phyloP scores from a whole-genome alignment of 2,797 vertebrate genomes.

The Falco novaeseelandiae region DNA sequence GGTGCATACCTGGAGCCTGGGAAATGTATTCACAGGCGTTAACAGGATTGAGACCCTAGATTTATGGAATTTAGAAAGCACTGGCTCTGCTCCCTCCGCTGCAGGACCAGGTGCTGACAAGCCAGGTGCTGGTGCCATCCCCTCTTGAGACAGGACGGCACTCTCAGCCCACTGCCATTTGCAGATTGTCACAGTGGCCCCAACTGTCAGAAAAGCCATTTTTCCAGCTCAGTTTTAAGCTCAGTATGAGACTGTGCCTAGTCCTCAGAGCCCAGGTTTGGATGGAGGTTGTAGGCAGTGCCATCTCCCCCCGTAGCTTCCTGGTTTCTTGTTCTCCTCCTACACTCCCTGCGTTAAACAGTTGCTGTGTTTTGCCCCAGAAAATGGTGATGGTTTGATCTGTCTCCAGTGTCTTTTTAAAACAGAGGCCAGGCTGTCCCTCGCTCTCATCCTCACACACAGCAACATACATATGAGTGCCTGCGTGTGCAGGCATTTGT shows the following conservation, averaged over 20 bases:
- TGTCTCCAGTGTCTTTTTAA: neutral
- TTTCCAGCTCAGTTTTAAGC: neutral
- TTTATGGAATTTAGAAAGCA: neutral
- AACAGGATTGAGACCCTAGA: rapidly evolving
- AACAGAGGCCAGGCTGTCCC: neutral
- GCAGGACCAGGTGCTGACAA: neutral
- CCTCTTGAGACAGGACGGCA: rapidly evolving
- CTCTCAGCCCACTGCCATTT: neutral
- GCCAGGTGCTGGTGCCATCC: neutral
- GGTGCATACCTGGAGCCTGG: neutral
- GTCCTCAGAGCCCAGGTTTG: neutral
- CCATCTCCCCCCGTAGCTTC: neutral
- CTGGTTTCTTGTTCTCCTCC: neutral
- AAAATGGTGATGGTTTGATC: neutral
- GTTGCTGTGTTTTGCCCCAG: slow-evolving; percentile 29
- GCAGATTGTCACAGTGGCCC: neutral
- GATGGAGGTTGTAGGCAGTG: neutral
- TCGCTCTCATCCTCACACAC: rapidly evolving
- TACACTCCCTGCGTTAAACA: neutral
- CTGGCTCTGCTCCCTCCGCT: neutral
- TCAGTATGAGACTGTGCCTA: neutral
- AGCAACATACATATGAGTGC: neutral
- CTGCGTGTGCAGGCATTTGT: rapidly evolving
- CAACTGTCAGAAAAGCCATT: neutral
- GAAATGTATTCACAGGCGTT: neutral